Evolutionary conservation across 2,113 vertebrate genomes (phyloP).

Genomic region (Lontra canadensis): DNA sequence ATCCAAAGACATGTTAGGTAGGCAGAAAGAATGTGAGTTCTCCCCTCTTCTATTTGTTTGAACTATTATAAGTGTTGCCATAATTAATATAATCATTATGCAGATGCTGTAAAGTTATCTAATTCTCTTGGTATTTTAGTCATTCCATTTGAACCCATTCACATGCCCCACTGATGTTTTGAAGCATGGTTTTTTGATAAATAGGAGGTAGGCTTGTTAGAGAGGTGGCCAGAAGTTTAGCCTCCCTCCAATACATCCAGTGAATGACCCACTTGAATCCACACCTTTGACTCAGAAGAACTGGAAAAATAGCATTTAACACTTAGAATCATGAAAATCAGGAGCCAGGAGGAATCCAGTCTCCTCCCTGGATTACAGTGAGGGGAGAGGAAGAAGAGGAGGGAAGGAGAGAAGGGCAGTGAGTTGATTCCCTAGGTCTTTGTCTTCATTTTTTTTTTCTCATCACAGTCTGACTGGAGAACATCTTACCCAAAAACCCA

Average conservation of each 20-base stretch:
- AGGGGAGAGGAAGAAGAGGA: accelerated
- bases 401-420: accelerated
- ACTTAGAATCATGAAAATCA: neutral
- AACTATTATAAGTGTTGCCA: neutral
- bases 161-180: neutral
- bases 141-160: neutral
- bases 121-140: neutral
- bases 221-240: neutral
- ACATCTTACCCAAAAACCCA: slow-evolving; percentile 31
- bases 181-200: neutral
- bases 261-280: neutral
- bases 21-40: neutral
- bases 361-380: neutral
- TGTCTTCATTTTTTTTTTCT: neutral
- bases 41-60: neutral
- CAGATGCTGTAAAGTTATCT: neutral
- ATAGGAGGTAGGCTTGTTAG: neutral
- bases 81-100: neutral
- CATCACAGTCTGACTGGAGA: neutral
- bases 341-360: neutral
- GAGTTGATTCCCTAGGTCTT: neutral
- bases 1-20: neutral
- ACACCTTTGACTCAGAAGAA: neutral
- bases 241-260: neutral
- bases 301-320: neutral